Base-by-base conservation (phyloP, 2,797 vertebrate genomes). In the Coilia nasus region DNA sequence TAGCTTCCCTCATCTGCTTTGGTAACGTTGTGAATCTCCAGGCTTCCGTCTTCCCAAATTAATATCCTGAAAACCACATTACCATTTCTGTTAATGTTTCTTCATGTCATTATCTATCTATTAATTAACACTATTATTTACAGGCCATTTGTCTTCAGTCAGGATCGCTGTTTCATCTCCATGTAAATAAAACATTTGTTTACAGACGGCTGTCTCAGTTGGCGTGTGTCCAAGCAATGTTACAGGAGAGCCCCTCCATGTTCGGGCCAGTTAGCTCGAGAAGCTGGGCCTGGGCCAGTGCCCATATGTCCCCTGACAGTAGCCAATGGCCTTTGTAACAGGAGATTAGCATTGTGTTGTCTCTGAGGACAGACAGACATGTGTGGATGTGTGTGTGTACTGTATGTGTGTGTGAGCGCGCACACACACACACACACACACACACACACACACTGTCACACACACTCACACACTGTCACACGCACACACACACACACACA, bases 11-110 rank as follows among this genome's bases (percentile, higher is more conserved):
- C 96, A 83, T 99, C 98, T 35, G 94, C 89, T 62, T 91, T 94
- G 6, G 96, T 98, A 84, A 99, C 93, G 67, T 98, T 98, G 83
- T 95, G 94, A 86, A 99, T 98, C 95, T 99, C 98, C 91, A 99
- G 93, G 93, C 97, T 98, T 14, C 98, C 98, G 0, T 99, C 98
- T 84, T 96, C 96, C 98, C 97, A 97, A 91, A 99, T 97, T 85
- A 90, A 96, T 83, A 98, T 93, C 92, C 98, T 99, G 87, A 81
- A 60, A 25, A 19, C 2, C 57, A 15, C 57, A 2, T 11, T 23
- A 41, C n/a, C 10, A 50, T 82, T 2, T 2, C 12, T 67, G 23
- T 41, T 41, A 19, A 35, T 41, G 12, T 15, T 31, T 25, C 5
- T 64, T 6, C 23, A n/a, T 64, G 11, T 25, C 7, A 23, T 25